These are phyloP conservation scores for Pteropus alecto DNA, from an alignment of 2,113 vertebrate genomes.

Conservation along the genomic window DNA sequence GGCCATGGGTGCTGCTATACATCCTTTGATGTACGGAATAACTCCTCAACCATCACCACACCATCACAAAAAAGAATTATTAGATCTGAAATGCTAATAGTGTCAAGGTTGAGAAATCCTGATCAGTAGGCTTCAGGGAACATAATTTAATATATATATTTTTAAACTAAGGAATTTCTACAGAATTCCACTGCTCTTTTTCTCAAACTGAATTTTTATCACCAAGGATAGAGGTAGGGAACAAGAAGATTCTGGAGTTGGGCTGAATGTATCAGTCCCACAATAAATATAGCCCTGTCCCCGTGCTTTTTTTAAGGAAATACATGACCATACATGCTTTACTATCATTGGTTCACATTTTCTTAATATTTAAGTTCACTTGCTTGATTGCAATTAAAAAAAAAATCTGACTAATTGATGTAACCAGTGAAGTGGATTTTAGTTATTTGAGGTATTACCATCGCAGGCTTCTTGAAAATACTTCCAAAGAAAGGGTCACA, in stretches of 20 bases:
- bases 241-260: neutral
- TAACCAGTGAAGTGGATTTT: neutral
- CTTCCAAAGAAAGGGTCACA: neutral
- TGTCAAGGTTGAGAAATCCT: neutral
- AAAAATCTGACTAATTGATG: neutral
- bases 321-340: neutral
- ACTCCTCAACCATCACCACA: no score
- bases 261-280: neutral
- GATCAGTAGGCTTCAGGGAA: neutral
- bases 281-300: neutral
- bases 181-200: neutral
- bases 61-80: neutral
- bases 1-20: neutral
- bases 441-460: neutral
- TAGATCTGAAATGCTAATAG: neutral
- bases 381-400: neutral
- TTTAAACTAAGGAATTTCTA: conserved; percentile 2
- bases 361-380: neutral
- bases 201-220: neutral
- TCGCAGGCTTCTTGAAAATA: neutral
- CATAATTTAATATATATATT: neutral
- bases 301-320: neutral
- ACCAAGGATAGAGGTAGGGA: neutral
- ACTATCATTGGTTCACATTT: neutral
- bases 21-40: neutral